Evolutionary conservation across 37 sponge, comb jelly and placozoan species (phyloP).

Genomic region (Theonella swinhoei): DNA sequence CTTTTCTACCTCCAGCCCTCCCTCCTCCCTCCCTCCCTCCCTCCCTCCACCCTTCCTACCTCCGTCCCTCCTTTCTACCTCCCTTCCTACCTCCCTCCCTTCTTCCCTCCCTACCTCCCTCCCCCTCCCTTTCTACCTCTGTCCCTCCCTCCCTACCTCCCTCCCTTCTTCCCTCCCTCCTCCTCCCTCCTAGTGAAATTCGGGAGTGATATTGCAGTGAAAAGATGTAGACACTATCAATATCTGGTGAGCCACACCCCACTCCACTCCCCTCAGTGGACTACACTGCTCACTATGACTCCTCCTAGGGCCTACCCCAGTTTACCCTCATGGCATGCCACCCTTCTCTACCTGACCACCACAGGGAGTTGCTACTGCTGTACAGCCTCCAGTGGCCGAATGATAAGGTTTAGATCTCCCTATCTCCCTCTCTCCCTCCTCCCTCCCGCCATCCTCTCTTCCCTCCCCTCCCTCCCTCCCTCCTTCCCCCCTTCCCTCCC

Average conservation of each 20-base stretch:
- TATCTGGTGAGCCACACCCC: not conserved
- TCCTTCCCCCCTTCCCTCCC: not conserved
- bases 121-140: not conserved
- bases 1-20: not conserved
- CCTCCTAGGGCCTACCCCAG: too few species aligned
- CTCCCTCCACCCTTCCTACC: not conserved
- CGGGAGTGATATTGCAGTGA: not conserved
- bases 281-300: not conserved
- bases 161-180: not conserved
- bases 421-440: not conserved
- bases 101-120: not conserved
- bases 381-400: constrained; percentile 22
- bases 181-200: not conserved
- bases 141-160: not conserved
- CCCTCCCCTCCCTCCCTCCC: not conserved
- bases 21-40: not conserved
- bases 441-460: not conserved
- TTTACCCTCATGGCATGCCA: not conserved
- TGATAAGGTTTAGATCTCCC: not conserved
- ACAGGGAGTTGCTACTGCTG: constrained; percentile 8
- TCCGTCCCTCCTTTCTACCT: not conserved
- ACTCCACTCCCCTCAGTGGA: too few species aligned
- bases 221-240: not conserved
- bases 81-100: not conserved
- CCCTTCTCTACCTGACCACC: constrained; percentile 27